Conservation (phyloP, 2,888 invertebrate species). For the Pediacus dermestoides region DNA sequence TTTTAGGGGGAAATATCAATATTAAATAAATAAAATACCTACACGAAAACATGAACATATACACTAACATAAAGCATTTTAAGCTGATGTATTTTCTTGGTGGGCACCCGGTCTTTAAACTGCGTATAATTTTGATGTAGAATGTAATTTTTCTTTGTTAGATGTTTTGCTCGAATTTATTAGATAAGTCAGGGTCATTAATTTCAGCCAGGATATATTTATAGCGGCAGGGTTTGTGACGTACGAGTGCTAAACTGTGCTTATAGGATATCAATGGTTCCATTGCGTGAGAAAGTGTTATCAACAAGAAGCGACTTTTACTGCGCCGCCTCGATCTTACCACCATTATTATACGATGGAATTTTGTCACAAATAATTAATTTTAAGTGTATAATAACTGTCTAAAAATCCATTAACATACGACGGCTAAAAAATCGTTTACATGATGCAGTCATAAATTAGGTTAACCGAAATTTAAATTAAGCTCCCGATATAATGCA, state of each 20-base stretch:
- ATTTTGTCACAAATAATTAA: slow-evolving; percentile 35
- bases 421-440: slow-evolving; percentile 2
- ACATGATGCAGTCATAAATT: slow-evolving; percentile 3
- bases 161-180: slow-evolving; percentile 20
- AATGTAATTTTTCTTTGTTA: slow-evolving; percentile 7
- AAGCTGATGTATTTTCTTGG: too few species aligned
- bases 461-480: too few species aligned
- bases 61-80: too few species aligned
- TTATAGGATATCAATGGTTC: slow-evolving; percentile 36
- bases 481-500: too few species aligned
- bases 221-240: slow-evolving; percentile 32
- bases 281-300: slow-evolving; percentile 36
- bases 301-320: slow-evolving; percentile 28
- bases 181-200: slow-evolving; percentile 25
- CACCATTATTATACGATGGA: slow-evolving; percentile 23
- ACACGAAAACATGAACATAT: too few species aligned
- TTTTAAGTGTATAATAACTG: slow-evolving; percentile 27
- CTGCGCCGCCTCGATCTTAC: slow-evolving; percentile 19
- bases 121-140: too few species aligned
- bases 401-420: slow-evolving; percentile 19
- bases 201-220: slow-evolving; percentile 30
- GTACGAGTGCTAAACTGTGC: slow-evolving; percentile 35
- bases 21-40: too few species aligned
- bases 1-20: too few species aligned
- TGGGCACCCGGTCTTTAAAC: too few species aligned